These are phyloP conservation scores for Dipodomys ordii DNA, from an alignment of 2,113 vertebrate species.

Conservation along the genomic window DNA sequence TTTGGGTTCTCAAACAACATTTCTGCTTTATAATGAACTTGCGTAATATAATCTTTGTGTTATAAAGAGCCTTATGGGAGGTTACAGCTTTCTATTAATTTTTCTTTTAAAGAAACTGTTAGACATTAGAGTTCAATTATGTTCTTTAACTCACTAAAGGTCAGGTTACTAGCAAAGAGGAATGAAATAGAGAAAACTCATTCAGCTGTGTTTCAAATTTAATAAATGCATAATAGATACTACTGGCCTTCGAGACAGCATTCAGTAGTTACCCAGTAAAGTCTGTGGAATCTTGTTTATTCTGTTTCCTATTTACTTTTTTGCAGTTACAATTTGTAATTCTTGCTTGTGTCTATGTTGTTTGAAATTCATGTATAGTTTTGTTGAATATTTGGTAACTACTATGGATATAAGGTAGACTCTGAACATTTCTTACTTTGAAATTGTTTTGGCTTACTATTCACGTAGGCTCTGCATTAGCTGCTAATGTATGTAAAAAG, in stretches of 20 bases:
- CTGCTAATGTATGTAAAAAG: conserved; percentile 99
- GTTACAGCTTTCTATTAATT: not conserved
- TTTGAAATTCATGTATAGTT: not conserved
- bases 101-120: conserved; percentile 1
- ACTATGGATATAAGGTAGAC: conserved; percentile 3
- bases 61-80: conserved; percentile 17
- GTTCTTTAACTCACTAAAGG: conserved; percentile 29
- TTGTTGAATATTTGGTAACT: conserved; percentile 35
- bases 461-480: conserved; percentile 94
- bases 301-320: not conserved
- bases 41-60: not conserved
- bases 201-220: not conserved
- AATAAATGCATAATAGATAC: not conserved
- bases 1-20: not conserved
- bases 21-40: conserved; percentile 36
- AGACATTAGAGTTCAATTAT: not conserved
- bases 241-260: not conserved
- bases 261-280: not conserved
- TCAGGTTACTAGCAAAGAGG: conserved; percentile 1
- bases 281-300: not conserved
- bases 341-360: conserved; percentile 28
- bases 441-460: conserved; percentile 61
- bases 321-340: not conserved
- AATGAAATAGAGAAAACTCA: conserved; percentile 10
- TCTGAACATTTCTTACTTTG: not conserved